Base-by-base conservation (phyloP, 2,113 vertebrate species). In the Apaloderma vittatum region DNA sequence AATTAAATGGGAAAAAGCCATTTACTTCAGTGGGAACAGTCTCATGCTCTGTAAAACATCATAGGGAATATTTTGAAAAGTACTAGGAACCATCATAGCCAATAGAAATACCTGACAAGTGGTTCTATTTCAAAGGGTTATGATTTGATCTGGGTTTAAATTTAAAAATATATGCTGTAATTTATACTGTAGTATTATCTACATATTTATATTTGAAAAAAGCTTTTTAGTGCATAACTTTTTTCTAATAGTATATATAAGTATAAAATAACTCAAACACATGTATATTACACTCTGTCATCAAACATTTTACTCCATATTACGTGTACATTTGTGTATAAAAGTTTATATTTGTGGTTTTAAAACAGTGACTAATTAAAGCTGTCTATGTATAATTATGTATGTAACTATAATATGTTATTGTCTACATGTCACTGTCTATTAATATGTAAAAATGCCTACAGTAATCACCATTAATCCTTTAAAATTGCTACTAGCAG, bases 251-350 rank as follows among this genome's bases (percentile, higher is more conserved):
- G 8, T 54, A 36, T 68, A 96, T 90, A 61, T 82, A 88, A 94
- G 32, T 71, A 80, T 95, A 97, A 90, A 90, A 97, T 96, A 70
- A 96, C 95, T 75, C 30, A 19, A 15, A 32, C 49, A 36, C 19
- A 78, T 98, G 89, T 91, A 51, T 91, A 80, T 91, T 96, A 93
- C 75, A 79, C 65, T 97, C 79, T 98, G 91, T 98, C 97, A 97
- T 97, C 93, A 94, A 97, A 96, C 37, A 91, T 92, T 95, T 86
- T 97, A 71, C 63, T 91, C 51, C 97, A 55, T 98, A 97, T 98
- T 98, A 97, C 5, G 51, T 99, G 98, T 99, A 98, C 97, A 98
- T 98, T 98, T 99, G 98, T 99, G 98, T 97, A 98, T 98, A 99
- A 98, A 98, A 86, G 97, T 98, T 98, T 97, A 98, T 98, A 97